Evolutionary conservation across 2,797 vertebrate genomes (phyloP).

Genomic region (Philypnodon macrostomus): DNA sequence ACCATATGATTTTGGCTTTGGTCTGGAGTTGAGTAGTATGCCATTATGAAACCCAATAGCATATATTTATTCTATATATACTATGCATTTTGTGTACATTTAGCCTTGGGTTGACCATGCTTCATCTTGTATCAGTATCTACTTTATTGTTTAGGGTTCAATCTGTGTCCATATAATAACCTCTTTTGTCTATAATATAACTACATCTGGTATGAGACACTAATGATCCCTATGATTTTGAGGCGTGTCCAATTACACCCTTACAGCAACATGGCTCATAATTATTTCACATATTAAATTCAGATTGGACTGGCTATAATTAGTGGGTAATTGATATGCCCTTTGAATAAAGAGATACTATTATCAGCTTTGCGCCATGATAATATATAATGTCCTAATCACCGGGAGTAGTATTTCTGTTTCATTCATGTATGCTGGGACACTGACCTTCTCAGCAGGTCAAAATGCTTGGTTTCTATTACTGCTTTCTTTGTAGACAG

Average conservation of each 20-base stretch:
- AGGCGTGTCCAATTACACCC: slow-evolving; percentile 32
- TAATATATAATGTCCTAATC: no score
- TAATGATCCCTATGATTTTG: background rate
- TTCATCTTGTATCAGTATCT: background rate
- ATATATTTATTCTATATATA: slow-evolving; percentile 4
- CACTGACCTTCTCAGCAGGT: no score
- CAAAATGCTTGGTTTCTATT: no score
- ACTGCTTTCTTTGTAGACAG: no score
- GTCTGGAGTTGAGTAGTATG: background rate
- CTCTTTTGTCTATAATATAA: no score
- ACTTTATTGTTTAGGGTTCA: no score
- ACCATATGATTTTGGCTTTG: slow-evolving; percentile 2
- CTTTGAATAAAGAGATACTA: no score
- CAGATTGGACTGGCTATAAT: slow-evolving; percentile 45
- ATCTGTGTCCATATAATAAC: no score
- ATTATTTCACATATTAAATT: slow-evolving; percentile 57
- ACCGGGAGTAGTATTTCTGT: no score
- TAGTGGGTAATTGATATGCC: slow-evolving; percentile 39
- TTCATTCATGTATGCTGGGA: no score
- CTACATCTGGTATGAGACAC: background rate
- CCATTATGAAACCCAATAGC: background rate
- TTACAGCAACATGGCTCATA: slow-evolving; percentile 16
- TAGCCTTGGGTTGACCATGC: background rate
- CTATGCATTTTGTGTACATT: background rate
- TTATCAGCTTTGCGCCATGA: no score